phyloP scores from a whole-genome alignment of 1,140 invertebrate genomes.

The Halotydeus destructor region DNA sequence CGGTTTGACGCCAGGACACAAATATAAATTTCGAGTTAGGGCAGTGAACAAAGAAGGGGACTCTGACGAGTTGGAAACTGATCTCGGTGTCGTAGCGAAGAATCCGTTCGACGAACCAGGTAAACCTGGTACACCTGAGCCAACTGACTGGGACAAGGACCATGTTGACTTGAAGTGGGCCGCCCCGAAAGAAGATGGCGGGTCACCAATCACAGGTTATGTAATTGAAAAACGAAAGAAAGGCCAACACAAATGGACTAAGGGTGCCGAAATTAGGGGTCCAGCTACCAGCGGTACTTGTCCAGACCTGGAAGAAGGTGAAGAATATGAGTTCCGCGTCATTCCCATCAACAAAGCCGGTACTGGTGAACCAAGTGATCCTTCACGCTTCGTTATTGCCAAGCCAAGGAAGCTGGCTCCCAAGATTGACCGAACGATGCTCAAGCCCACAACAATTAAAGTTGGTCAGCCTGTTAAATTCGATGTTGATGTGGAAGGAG shows the following conservation, averaged over 20 bases:
- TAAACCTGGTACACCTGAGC: constrained; percentile 68
- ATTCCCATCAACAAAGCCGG: constrained; percentile 91
- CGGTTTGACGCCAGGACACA: constrained; percentile 65
- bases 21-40: constrained; percentile 88
- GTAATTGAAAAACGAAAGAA: constrained; percentile 56
- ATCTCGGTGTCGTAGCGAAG: constrained; percentile 69
- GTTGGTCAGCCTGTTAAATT: constrained; percentile 71
- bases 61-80: constrained; percentile 75
- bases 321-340: constrained; percentile 92
- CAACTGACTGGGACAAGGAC: constrained; percentile 81
- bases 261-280: constrained; percentile 59
- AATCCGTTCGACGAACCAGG: constrained; percentile 86
- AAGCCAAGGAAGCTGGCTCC: constrained; percentile 76
- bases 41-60: constrained; percentile 93
- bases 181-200: constrained; percentile 55
- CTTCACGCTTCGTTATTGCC: constrained; percentile 73
- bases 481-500: constrained; percentile 79
- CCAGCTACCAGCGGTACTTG: constrained; percentile 57
- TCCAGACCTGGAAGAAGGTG: constrained; percentile 68
- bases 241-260: constrained; percentile 38
- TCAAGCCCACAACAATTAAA: constrained; percentile 28
- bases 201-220: constrained; percentile 64
- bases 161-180: constrained; percentile 73
- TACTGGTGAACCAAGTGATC: constrained; percentile 69
- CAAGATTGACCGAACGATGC: constrained; percentile 23